Conservation (phyloP, 2,797 vertebrate species). For the Sphaeramia orbicularis region DNA sequence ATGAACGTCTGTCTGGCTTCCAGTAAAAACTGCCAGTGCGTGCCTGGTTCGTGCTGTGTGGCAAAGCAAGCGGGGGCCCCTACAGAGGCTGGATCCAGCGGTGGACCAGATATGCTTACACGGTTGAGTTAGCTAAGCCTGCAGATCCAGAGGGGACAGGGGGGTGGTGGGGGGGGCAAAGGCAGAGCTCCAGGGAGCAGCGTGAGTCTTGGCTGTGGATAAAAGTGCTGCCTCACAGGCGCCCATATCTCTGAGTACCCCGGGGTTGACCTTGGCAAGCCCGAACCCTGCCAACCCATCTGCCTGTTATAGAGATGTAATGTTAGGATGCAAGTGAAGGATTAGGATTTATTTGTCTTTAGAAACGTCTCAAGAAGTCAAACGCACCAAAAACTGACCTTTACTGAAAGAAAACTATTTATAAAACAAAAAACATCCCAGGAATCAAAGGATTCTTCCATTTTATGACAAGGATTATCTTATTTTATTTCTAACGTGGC, state of each 20-base stretch:
- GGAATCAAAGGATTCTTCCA: too few relatives aligned
- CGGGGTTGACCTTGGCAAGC: conserved; percentile 79
- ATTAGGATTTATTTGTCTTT: conserved; percentile 8
- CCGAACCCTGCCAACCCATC: conserved; percentile 57
- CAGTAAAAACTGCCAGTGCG: conserved; percentile 59
- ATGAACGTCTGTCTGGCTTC: conserved; percentile 66
- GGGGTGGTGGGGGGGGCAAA: conserved; percentile 57
- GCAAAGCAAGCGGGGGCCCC: conserved; percentile 64
- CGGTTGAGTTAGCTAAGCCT: conserved; percentile 82
- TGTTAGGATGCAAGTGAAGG: conserved; percentile 16
- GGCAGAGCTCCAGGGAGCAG: conserved; percentile 72
- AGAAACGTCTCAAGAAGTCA: conserved; percentile 12
- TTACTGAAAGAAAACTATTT: neutral
- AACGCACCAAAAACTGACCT: neutral
- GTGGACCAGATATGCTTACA: conserved; percentile 76
- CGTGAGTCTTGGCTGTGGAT: conserved; percentile 74
- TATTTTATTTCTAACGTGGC: too few relatives aligned
- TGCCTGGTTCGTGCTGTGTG: conserved; percentile 58
- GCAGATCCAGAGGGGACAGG: conserved; percentile 75
- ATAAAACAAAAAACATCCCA: neutral
- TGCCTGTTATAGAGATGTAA: conserved; percentile 55
- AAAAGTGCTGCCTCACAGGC: conserved; percentile 72
- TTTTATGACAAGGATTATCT: too few relatives aligned
- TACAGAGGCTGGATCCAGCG: conserved; percentile 64
- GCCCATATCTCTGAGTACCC: conserved; percentile 69